A percentile compares a stretch with the other conserved stretches of the same genome.
These are phyloP conservation scores for Vultur gryphus DNA, from an alignment of 2,797 vertebrate species.

Conservation along the genomic window DNA sequence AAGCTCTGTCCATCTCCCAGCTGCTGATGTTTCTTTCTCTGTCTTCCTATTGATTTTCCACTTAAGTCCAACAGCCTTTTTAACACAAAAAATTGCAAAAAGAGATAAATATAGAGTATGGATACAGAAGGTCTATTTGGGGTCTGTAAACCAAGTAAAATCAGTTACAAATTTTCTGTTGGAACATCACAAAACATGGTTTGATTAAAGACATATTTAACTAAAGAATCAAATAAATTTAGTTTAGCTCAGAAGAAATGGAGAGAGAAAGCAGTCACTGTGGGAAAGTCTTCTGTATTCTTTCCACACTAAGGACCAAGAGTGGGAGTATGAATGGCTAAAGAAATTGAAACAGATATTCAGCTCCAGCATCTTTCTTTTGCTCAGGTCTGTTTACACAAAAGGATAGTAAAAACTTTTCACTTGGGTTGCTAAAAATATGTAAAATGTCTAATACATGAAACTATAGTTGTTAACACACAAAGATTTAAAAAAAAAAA, in stretches of 20 bases:
- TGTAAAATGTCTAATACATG: not conserved
- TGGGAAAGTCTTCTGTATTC: not conserved
- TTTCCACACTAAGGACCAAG: not conserved
- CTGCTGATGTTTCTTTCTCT: not conserved
- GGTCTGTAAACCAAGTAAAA: not conserved
- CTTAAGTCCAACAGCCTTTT: not conserved
- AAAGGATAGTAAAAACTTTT: not conserved
- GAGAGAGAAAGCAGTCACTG: not conserved
- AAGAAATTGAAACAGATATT: not conserved
- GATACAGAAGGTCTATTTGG: not conserved
- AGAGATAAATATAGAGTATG: not conserved
- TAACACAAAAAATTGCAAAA: not conserved
- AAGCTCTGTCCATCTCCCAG: not conserved
- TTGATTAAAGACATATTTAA: not conserved
- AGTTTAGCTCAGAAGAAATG: not conserved
- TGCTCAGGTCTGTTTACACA: not conserved
- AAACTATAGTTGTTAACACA: not conserved
- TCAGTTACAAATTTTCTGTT: not conserved
- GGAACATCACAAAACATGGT: not conserved
- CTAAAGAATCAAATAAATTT: not conserved
- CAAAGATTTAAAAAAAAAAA: not conserved
- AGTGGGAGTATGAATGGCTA: not conserved
- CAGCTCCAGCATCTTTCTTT: accelerated
- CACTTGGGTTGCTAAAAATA: not conserved
- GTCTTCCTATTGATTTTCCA: constrained; percentile 33